Evolutionary conservation across 2,888 invertebrate species (phyloP).

Genomic region (Apocheima hispidaria): DNA sequence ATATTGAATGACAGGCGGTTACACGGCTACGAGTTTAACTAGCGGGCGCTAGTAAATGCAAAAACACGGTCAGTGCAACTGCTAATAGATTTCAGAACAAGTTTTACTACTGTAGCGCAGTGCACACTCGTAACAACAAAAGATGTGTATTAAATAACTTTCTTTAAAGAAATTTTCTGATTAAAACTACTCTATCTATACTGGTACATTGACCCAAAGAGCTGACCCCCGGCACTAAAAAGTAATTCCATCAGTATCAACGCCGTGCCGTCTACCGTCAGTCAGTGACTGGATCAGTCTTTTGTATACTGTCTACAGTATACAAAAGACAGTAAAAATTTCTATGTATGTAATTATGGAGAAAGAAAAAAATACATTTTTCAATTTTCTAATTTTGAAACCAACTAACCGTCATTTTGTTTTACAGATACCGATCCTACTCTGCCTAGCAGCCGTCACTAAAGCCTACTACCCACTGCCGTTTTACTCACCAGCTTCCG

Average conservation of each 20-base stretch:
- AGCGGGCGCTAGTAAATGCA: constrained; percentile 33
- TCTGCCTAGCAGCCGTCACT: constrained; percentile 48
- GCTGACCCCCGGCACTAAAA: no score
- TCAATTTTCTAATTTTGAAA: neutral
- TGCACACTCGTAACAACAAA: constrained; percentile 19
- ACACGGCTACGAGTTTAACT: constrained; percentile 35
- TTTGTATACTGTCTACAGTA: no score
- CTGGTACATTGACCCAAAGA: no score
- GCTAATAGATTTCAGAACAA: constrained; percentile 29
- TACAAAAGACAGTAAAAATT: no score
- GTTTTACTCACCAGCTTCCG: constrained; percentile 66
- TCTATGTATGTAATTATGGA: no score
- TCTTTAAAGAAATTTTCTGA: no score
- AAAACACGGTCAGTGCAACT: constrained; percentile 34
- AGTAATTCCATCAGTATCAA: no score
- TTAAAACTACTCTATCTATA: no score
- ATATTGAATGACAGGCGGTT: constrained; percentile 14
- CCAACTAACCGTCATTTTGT: constrained; percentile 5
- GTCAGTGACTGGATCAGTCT: no score
- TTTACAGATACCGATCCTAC: constrained; percentile 57
- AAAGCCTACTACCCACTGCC: constrained; percentile 32
- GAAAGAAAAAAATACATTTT: no score
- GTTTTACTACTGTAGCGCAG: constrained; percentile 31
- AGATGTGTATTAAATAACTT: no score
- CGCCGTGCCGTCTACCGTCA: no score